Base-by-base conservation (phyloP, 1,140 invertebrate species). In the Drosophila grimshawi region DNA sequence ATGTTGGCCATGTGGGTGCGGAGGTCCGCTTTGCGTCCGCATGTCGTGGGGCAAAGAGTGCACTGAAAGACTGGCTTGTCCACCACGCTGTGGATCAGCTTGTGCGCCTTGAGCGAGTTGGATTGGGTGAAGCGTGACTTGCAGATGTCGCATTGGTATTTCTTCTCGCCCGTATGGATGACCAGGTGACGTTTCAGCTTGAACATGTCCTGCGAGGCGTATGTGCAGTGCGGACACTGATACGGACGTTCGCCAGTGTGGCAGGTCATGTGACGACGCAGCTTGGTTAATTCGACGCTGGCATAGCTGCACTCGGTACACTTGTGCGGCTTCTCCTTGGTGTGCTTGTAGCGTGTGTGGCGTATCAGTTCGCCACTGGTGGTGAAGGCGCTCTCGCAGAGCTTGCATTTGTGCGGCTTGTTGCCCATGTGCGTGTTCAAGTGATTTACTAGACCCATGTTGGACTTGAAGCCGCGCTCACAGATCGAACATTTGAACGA, bases 181-280 rank as follows among this genome's bases (percentile, higher is more conserved):
- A 98, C 95, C 76, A 98, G 94, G 92, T 99, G 98, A 35, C 98
- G 96, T 92, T 98, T 97, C 91, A 99, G 93, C 93, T 99, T 99
- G 92, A 99, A 99, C 8, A 98, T 99, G 93, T 99, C 98, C 4
- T 98, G 98, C 89, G 97, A 98, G 11, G 98, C 98, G 91, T 99
- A 99, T 3, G 97, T 98, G 93, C 98, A 99, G 93, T 99, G 97
- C 0, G 97, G 97, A 92, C 98, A 99, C 95, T 97, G 93, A 76
- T 94, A 94, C 3, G 94, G 94, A 5, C 94, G 78, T 82, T 95
- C 94, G 11, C 94, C 97, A 1, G 97, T 98, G 91, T 99, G 98
- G 91, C 97, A 98, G 32, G 98, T 95, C 90, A 98, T 97, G 89
- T 99, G 98, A 46, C 98, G 93, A 63, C 98, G 97, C 35, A 99